Percentiles rank a stretch among this genome's conserved stretches.
phyloP scores from a whole-genome alignment of 1,140 invertebrate species.

The Caenorhabditis briggsae region DNA sequence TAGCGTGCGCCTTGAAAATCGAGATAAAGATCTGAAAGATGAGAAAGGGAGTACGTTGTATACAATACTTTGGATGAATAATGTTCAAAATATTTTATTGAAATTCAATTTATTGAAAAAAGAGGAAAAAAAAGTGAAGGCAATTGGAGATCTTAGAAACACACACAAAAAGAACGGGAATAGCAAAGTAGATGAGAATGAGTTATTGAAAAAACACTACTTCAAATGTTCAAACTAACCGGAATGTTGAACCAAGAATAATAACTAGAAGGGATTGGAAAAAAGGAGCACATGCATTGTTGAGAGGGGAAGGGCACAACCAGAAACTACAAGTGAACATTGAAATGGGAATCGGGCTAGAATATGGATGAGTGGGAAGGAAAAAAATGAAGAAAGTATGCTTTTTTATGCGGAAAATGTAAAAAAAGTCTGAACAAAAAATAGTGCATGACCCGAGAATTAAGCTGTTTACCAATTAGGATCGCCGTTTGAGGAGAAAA shows the following conservation, averaged over 20 bases:
- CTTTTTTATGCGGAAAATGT: background rate
- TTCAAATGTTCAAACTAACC: background rate
- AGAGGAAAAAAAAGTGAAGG: too few relatives aligned
- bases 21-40: too few relatives aligned
- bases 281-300: background rate
- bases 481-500: constrained; percentile 19
- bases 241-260: background rate
- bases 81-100: too few relatives aligned
- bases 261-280: background rate
- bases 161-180: background rate
- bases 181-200: background rate
- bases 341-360: constrained; percentile 10
- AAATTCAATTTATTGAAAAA: too few relatives aligned
- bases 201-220: background rate
- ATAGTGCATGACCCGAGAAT: background rate
- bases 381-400: background rate
- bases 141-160: background rate
- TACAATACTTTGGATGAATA: too few relatives aligned
- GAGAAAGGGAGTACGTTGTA: too few relatives aligned
- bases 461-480: background rate
- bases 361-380: too few relatives aligned
- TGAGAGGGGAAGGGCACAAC: background rate
- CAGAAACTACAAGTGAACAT: constrained; percentile 17
- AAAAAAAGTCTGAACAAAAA: background rate
- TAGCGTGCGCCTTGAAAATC: too few relatives aligned